Evolutionary conservation across 1,140 invertebrate genomes (phyloP), one percentile per base, ranked within the genome.

Genomic region (Phthorimaea operculella): DNA sequence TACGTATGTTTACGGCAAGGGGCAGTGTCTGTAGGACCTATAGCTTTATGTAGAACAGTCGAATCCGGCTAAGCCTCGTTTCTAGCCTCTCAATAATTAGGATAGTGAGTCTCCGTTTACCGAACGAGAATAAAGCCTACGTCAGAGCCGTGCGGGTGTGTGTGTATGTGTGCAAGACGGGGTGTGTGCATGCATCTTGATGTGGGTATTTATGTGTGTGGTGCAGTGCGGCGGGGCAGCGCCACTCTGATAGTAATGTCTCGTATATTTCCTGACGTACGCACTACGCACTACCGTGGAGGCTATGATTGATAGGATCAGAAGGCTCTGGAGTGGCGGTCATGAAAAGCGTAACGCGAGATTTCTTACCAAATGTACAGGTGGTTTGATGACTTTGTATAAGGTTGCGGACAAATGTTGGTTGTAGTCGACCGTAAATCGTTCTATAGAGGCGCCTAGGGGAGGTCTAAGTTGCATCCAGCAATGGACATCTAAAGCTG

Each of bases 51-150:
- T 28, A 28, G 36, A 39, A 39, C 36, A 39, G n/a, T n/a, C 10
- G 36, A 39, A 39, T 39, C 36, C 66, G 33, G 9, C 6, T 65
- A 57, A 72, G 64, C 67, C 68, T 72, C 71, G 73, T 68, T 73
- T 57, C 69, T 72, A 64, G 68, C 66, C 73, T 76, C 68, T 77
- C 76, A 80, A 82, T 82, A 82, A 83, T 83, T 80, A 83, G 79
- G 78, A 72, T 78, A 82, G 81, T 80, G 75, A 74, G 77, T 77
- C 74, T 79, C 72, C 59, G 68, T 70, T 63, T 68, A 64, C 70
- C 70, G 69, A 77, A 71, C 73, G 76, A 73, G 77, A 77, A 81
- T 78, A 76, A 79, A 80, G 77, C 76, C 76, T 74, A 69, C 58
- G 70, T 28, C 21, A 28, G 8, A 47, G n/a, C 80, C 79, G 74